Base-by-base conservation (phyloP, 2,888 invertebrate genomes). In the Drosophila limbata region DNA sequence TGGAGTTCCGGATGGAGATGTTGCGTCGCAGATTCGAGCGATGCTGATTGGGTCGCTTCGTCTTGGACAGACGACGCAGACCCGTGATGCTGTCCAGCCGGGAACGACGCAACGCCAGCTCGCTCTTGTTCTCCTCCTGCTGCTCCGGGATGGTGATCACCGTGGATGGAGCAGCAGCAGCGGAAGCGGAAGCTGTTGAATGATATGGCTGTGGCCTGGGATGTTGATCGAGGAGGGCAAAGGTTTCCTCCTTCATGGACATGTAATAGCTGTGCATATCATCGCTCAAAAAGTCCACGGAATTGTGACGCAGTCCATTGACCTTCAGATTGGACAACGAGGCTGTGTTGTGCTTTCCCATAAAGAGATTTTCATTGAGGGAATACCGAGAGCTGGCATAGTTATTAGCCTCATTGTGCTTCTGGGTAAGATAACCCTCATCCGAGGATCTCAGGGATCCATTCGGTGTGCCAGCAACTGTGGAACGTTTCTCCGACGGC, bases 1-100 rank as follows among this genome's bases (percentile, higher is more conserved):
- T 92, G 62, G 95, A 95, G 84, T 92, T 92, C 11, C 92, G 79
- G 44, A 93, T 90, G 17, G 92, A 91, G 39, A 91, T 88, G 67
- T 92, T 91, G 17, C 90, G 90, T 4, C 92, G 90, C 44, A 92
- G 76, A 84, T 91, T 92, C 25, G 92, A 89, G 40, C 91, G 89
- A 71, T 90, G 79, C 69, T 89, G 81, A 33, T 61, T 88, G 13
- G 90, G 89, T 55, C 90, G 91, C 65, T 90, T 91, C 6, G 91
- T 88, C 55, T 87, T 90, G 5, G 90, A 91, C 4, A 91, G 70
- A 25, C 91, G 80, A 0, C 92, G 84, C 17, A 92, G 68, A 1
- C 91, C 91, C 4, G 80, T 85, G 11, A 91, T 90, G 64, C 88
- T 89, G 63, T 89, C 90, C 35, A 87, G 73, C 0, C 90, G 84